Evolutionary conservation across 35 echinoderm and acorn worm genomes (phyloP), one percentile per base, ranked within the genome.

Genomic region (Diadema setosum): DNA sequence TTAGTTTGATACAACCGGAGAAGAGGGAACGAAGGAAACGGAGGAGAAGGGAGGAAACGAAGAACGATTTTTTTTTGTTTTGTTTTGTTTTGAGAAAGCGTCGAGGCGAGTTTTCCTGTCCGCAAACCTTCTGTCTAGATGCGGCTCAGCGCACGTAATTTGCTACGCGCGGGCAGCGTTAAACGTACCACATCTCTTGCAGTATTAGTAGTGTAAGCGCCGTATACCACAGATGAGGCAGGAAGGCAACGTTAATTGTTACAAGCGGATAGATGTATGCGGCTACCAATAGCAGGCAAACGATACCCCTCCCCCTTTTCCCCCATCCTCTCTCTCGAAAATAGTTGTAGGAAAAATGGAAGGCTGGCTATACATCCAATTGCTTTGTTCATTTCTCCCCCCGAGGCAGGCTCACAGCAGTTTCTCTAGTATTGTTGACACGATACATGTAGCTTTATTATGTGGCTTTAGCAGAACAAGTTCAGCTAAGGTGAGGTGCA

Each of bases 141-240:
- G 73, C 73, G 73, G 24, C n/a, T 39, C 40, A 44, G 73, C 73
- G 73, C 40, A 78, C 73, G 73, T 78, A 78, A 78, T 78, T 11
- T 8, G 33, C 18, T 42, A 39, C 73, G 73, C 73, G 73, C 73
- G 73, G 73, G 27, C 2, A 34, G 39, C 40, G 73, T 44, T 11
- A 78, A 78, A 26, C 21, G 73, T 44, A 36, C 15, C 20, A 9
- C 39, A 78, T 14, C 7, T 36, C 27, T 9, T 11, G 29, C 73
- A 2, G 44, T 6, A 4, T 2, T 65, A 20, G 63, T 26, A 0
- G 73, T 43, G 40, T 78, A 52, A 52, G 48, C 9, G 29, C 31
- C 35, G 35, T 24, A 78, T 44, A 78, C 17, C 37, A 78, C 40
- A 9, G 73, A 34, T 41, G 44, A 17, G 30, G 37, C 63, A 67